Percentiles rank a stretch among this genome's conserved stretches.
Conservation (phyloP, 1,140 invertebrate genomes). For the Drosophila miranda region DNA sequence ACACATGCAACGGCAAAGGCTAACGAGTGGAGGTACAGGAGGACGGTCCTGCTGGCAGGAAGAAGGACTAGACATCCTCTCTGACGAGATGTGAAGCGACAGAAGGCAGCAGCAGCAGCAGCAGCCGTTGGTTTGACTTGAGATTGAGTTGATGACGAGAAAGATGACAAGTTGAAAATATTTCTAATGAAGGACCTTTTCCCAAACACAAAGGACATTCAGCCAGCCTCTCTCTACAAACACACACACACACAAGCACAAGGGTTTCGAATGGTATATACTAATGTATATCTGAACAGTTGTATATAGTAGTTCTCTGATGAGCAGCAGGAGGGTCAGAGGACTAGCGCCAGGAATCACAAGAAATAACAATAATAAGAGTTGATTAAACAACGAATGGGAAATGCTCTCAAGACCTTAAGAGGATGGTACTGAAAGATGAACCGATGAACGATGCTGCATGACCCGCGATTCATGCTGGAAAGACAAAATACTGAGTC, state of each 20-base stretch:
- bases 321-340: background rate
- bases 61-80: constrained; percentile 36
- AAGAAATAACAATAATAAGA: constrained; percentile 3
- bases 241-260: constrained; percentile 18
- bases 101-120: constrained; percentile 31
- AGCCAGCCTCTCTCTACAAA: constrained; percentile 18
- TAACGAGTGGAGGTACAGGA: constrained; percentile 6
- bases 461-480: too few species aligned
- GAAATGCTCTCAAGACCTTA: background rate
- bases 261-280: constrained; percentile 10
- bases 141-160: constrained; percentile 79
- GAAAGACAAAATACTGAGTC: too few species aligned
- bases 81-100: constrained; percentile 74
- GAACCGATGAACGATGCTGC: too few species aligned
- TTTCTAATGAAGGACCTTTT: constrained; percentile 80
- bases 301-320: constrained; percentile 15
- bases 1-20: constrained; percentile 33
- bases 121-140: constrained; percentile 77
- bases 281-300: background rate
- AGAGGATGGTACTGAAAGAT: too few species aligned
- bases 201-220: constrained; percentile 62
- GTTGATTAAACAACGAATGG: background rate
- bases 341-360: constrained; percentile 2
- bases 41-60: background rate
- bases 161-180: constrained; percentile 80